These are phyloP conservation scores for Gnathonemus echidnorhynchus DNA, from an alignment of 2,113 vertebrate species.

Conservation along the genomic window DNA sequence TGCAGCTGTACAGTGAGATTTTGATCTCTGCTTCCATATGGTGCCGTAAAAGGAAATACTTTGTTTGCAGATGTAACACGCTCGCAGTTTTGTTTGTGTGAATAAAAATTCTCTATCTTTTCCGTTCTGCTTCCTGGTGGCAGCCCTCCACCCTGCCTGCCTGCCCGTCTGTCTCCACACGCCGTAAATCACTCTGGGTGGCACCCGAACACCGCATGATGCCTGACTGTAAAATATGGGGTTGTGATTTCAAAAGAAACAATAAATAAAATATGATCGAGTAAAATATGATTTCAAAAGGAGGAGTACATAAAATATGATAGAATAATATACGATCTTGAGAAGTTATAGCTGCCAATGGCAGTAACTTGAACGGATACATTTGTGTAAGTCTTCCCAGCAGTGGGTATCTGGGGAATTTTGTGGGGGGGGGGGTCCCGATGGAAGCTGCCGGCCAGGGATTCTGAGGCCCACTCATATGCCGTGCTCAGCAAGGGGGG, in stretches of 20 bases:
- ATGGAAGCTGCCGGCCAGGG: neutral
- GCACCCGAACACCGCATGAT: neutral
- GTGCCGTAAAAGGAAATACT: slow-evolving; percentile 54
- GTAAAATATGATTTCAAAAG: neutral
- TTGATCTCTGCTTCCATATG: slow-evolving; percentile 73
- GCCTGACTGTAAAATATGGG: neutral
- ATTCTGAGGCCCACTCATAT: neutral
- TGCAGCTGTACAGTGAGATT: slow-evolving; percentile 70
- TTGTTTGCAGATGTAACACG: slow-evolving; percentile 29
- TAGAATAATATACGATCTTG: neutral
- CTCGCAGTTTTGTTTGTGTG: neutral
- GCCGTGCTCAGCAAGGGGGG: neutral
- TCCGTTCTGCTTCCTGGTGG: neutral
- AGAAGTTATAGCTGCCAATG: neutral
- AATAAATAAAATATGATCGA: neutral
- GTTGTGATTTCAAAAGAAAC: neutral
- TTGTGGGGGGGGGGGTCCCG: neutral
- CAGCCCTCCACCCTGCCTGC: neutral
- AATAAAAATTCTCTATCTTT: neutral
- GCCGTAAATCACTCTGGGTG: neutral
- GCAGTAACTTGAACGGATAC: neutral
- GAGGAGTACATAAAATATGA: neutral
- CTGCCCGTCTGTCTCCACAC: neutral
- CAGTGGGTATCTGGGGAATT: neutral
- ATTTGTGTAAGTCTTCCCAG: neutral